Evolutionary conservation across 2,888 invertebrate genomes (phyloP), one percentile per base, ranked within the genome.

Genomic region (Platycheirus albimanus): DNA sequence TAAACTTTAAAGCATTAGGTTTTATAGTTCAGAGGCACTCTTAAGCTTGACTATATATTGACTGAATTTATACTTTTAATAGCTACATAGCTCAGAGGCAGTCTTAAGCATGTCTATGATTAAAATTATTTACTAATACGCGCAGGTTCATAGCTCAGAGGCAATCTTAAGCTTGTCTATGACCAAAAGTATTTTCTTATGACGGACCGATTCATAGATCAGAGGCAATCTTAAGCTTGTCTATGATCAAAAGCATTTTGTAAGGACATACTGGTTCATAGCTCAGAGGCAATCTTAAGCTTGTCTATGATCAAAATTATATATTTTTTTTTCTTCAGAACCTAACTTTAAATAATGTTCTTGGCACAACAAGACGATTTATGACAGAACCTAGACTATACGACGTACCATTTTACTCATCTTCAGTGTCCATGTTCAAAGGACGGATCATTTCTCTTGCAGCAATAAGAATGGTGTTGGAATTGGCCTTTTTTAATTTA

Each of bases 401-500:
- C 30, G 3, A 33, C 30, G 30, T 33, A 33, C 30, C 30, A 33
- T 33, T 33, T 33, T 8, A 33, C 3, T 33, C 30, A 17, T 17
- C 43, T 17, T 43, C 17, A 8, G 15, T 43, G 7, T 4, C 3
- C 10, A 17, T 10, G 8, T 43, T 43, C 17, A 43, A 17, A 10
- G 43, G 43, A 0, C 43, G 43, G 17, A 43, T 17, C 15, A 43
- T 43, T 43, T 43, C 43, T 3, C 17, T 2, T 43, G 43, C 43
- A 15, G 43, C 63, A 64, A 45, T 11, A 10, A 74, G 11, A 8
- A 54, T 47, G 2, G 20, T 41, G 15, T 13, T 11, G 17, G 36
- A 8, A 10, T 54, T 64, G 7, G 19, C 17, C 19, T 45, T 77
- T 19, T 61, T 69, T 13, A 61, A 11, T 24, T 69, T 63, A 45